phyloP scores from a whole-genome alignment of 53 echinoderm and acorn worm genomes.

The Paelopatides confundens region DNA sequence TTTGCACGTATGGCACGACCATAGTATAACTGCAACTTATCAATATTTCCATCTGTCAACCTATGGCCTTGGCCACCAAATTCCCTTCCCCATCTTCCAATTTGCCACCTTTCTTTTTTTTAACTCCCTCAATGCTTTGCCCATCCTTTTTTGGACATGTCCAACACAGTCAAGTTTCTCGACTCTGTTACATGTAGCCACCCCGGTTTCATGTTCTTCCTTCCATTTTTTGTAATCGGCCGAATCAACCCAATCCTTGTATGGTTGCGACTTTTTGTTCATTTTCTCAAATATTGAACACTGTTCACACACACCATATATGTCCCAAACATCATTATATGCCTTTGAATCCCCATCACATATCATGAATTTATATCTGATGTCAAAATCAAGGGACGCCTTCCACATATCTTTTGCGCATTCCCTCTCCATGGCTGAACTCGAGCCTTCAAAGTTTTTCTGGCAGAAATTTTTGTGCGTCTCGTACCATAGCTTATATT shows the following conservation, averaged over 20 bases:
- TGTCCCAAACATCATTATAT: conserved; percentile 21
- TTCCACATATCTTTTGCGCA: conserved; percentile 27
- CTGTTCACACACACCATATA: neutral
- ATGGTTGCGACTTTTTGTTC: neutral
- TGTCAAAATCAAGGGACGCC: neutral
- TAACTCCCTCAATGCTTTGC: conserved; percentile 2
- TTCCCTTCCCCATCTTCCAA: conserved; percentile 46
- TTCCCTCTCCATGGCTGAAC: too few relatives aligned
- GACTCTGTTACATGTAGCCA: neutral
- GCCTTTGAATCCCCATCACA: too few relatives aligned
- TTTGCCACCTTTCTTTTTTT: conserved; percentile 21
- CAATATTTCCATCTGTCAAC: neutral
- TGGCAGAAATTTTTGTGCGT: neutral
- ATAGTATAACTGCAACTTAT: too few relatives aligned
- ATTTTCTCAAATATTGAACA: conserved; percentile 10
- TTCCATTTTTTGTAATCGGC: neutral
- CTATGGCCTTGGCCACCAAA: conserved; percentile 15
- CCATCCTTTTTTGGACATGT: too few relatives aligned
- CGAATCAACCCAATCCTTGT: conserved; percentile 10
- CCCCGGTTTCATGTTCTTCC: conserved; percentile 10
- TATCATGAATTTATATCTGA: neutral
- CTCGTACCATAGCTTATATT: neutral
- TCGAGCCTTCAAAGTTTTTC: conserved; percentile 23
- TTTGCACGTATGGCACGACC: conserved; percentile 51
- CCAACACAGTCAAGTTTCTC: conserved; percentile 4